These are phyloP conservation scores for Clarias pachynema DNA, from an alignment of 2,797 vertebrate genomes.

Conservation along the genomic window DNA sequence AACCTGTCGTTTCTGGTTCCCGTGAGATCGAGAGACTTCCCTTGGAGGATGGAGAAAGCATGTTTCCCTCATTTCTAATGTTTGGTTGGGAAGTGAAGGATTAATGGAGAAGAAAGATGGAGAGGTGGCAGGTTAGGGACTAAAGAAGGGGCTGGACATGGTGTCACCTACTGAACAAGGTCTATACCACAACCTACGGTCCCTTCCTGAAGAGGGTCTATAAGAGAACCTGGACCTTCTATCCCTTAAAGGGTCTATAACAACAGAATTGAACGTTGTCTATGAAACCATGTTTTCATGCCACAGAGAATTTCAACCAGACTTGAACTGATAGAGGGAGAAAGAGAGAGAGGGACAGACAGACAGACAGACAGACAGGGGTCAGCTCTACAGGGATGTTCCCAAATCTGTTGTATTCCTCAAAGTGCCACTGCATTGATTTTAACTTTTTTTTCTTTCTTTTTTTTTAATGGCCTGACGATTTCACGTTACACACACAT, in stretches of 20 bases:
- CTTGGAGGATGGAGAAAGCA: constrained; percentile 23
- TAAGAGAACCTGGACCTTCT: background rate
- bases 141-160: background rate
- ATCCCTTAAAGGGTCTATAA: background rate
- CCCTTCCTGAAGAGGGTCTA: background rate
- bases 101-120: background rate
- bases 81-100: constrained; percentile 1
- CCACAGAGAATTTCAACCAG: background rate
- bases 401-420: constrained; percentile 73
- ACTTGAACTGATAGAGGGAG: background rate
- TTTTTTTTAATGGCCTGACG: constrained; percentile 68
- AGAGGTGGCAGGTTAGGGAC: background rate
- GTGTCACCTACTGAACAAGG: background rate
- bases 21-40: constrained; percentile 22
- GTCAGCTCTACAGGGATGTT: constrained; percentile 51
- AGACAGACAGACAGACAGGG: constrained; percentile 19
- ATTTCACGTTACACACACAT: constrained; percentile 49
- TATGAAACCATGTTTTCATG: background rate
- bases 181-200: background rate
- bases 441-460: constrained; percentile 64
- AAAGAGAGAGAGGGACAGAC: background rate
- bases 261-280: background rate
- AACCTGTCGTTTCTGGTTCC: constrained; percentile 35
- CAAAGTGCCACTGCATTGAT: constrained; percentile 82
- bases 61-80: constrained; percentile 35